A percentile compares a stretch with the other conserved stretches of the same genome.
These are phyloP conservation scores for Pimpla rufipes DNA, from an alignment of 2,888 invertebrate genomes.

Conservation along the genomic window DNA sequence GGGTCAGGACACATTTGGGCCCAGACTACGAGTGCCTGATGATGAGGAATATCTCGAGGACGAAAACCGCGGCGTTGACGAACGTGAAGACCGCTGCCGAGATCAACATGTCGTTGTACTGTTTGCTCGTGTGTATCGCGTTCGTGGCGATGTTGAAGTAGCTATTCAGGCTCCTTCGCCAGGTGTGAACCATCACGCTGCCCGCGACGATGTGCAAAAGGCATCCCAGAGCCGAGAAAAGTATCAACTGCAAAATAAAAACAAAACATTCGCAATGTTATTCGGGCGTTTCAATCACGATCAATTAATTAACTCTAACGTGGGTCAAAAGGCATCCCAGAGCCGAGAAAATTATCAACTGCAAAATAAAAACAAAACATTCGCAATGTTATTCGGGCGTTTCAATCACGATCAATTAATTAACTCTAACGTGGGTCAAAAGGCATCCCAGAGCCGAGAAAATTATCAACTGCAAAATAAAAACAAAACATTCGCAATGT, in stretches of 20 bases:
- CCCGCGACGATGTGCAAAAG: constrained; percentile 89
- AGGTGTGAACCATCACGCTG: constrained; percentile 88
- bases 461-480: constrained; percentile 86
- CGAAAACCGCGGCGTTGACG: constrained; percentile 88
- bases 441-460: constrained; percentile 88
- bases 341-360: constrained; percentile 88
- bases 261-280: background rate
- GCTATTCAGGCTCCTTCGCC: constrained; percentile 81
- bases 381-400: background rate
- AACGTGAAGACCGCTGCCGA: constrained; percentile 89
- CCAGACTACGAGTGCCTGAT: constrained; percentile 84
- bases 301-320: too few relatives aligned
- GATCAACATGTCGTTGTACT: constrained; percentile 89
- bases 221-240: constrained; percentile 88
- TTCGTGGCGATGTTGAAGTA: constrained; percentile 85
- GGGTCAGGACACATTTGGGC: background rate
- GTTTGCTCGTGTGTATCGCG: constrained; percentile 88
- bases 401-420: too few relatives aligned
- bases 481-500: background rate
- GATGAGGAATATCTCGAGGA: constrained; percentile 88
- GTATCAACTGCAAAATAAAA: constrained; percentile 85
- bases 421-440: constrained; percentile 82
- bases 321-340: constrained; percentile 88
- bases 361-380: constrained; percentile 66
- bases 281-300: too few relatives aligned